phyloP scores from a whole-genome alignment of 2,888 invertebrate genomes.

The Lithophane leautieri region DNA sequence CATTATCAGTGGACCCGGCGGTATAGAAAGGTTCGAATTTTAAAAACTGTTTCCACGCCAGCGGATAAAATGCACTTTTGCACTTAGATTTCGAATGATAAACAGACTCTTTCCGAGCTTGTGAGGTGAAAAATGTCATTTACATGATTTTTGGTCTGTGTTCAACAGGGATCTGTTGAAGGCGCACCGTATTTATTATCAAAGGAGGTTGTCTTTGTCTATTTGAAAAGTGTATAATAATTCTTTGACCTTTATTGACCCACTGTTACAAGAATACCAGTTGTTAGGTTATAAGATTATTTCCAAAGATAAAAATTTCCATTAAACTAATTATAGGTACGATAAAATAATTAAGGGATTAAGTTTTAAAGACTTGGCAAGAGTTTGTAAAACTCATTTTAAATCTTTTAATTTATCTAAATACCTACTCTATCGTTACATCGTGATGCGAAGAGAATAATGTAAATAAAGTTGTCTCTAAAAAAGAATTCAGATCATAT shows the following conservation, averaged over 20 bases:
- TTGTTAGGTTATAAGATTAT: slow-evolving; percentile 7
- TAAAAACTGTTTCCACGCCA: no score
- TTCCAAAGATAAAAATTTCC: background rate
- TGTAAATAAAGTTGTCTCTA: background rate
- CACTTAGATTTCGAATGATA: no score
- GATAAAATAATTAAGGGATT: slow-evolving; percentile 28
- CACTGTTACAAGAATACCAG: slow-evolving; percentile 4
- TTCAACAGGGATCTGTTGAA: background rate
- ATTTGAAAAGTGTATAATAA: background rate
- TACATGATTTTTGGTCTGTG: background rate
- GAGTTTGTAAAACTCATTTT: background rate
- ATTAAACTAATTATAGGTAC: background rate
- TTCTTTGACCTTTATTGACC: background rate
- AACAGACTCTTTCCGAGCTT: no score
- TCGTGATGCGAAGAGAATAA: background rate
- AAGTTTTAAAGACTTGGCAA: slow-evolving; percentile 2
- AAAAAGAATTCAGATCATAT: background rate
- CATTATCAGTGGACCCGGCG: no score
- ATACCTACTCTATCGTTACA: background rate
- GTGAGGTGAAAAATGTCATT: background rate
- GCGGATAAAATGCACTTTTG: no score
- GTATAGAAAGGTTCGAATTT: no score
- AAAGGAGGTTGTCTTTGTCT: background rate
- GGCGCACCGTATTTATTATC: background rate
- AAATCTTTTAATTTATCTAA: slow-evolving; percentile 11